Percentiles rank a stretch among this genome's conserved stretches.
Evolutionary conservation across 2,113 vertebrate genomes (phyloP).

Genomic region (Gobiocypris rarus): DNA sequence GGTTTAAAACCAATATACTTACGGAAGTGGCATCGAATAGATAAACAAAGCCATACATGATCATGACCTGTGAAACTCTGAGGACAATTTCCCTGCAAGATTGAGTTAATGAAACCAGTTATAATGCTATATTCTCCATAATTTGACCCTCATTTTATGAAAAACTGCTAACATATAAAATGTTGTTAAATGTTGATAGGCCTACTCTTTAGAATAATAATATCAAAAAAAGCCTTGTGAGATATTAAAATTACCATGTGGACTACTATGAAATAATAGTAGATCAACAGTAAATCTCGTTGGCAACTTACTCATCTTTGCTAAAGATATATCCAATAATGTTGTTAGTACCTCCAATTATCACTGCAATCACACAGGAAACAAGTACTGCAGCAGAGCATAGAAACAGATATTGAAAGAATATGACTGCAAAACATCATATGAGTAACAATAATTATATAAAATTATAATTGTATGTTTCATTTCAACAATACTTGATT

Average conservation of each 20-base stretch:
- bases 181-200: neutral
- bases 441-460: neutral
- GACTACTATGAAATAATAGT: neutral
- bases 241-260: neutral
- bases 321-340: constrained; percentile 85
- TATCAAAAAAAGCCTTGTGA: neutral
- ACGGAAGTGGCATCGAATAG: constrained; percentile 65
- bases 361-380: constrained; percentile 68
- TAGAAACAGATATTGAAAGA: neutral
- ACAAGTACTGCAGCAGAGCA: constrained; percentile 68
- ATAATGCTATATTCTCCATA: neutral
- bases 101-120: neutral
- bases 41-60: constrained; percentile 65
- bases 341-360: constrained; percentile 73
- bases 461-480: no score
- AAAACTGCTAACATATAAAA: neutral
- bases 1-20: constrained; percentile 42
- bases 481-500: no score
- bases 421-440: neutral
- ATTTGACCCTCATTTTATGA: neutral
- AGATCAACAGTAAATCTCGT: neutral
- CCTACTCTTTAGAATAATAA: neutral
- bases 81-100: constrained; percentile 64
- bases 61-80: constrained; percentile 67
- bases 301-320: constrained; percentile 75